Percentiles rank a stretch among this genome's conserved stretches.
These are phyloP conservation scores for Hiodon alosoides DNA, from an alignment of 2,113 vertebrate species.

Conservation along the genomic window DNA sequence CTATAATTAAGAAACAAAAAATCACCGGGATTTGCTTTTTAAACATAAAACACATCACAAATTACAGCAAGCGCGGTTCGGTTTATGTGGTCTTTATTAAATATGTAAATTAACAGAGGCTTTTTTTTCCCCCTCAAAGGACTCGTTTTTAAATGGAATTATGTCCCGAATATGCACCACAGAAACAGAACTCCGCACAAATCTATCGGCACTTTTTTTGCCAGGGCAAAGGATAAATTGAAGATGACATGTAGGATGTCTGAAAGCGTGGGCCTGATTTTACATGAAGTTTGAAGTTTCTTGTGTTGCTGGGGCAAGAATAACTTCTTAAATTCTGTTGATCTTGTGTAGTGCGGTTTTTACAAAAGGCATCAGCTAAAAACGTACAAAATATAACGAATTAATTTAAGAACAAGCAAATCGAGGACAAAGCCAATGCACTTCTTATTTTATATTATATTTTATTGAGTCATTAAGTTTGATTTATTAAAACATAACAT, in stretches of 20 bases:
- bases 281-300: not conserved
- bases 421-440: not conserved
- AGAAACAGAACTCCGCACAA: conserved; percentile 10
- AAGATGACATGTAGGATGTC: conserved; percentile 19
- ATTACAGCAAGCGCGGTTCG: conserved; percentile 58
- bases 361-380: not conserved
- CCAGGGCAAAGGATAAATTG: not conserved
- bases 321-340: conserved; percentile 9
- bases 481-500: not conserved
- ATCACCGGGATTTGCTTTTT: conserved; percentile 66
- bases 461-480: not conserved
- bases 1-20: conserved; percentile 95
- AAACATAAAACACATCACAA: conserved; percentile 64
- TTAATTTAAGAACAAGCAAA: not conserved
- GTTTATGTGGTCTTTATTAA: conserved; percentile 60
- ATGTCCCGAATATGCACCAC: conserved; percentile 34
- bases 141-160: conserved; percentile 26
- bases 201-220: not conserved
- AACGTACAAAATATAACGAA: not conserved
- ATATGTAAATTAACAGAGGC: conserved; percentile 47
- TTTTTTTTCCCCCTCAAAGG: conserved; percentile 29
- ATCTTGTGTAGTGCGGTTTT: not conserved
- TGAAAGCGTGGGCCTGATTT: not conserved
- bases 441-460: not conserved
- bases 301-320: not conserved